A percentile compares a stretch with the other conserved stretches of the same genome.
These are phyloP conservation scores for Diloba caeruleocephala DNA, from an alignment of 2,888 invertebrate species.

Conservation along the genomic window DNA sequence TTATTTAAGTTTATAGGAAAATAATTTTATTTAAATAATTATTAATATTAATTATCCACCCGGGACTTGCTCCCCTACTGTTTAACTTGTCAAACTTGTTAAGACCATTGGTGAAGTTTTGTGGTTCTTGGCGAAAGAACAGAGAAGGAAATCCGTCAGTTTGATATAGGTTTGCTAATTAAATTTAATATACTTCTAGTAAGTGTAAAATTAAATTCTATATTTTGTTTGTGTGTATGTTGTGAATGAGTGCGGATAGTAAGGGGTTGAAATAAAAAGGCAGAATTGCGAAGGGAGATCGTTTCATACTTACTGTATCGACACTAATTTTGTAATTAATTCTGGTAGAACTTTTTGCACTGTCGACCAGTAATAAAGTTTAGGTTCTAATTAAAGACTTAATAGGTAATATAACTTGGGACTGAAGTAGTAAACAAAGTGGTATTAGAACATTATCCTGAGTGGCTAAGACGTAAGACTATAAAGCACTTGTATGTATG, in stretches of 20 bases:
- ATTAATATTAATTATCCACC: constrained; percentile 12
- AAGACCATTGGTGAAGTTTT: constrained; percentile 12
- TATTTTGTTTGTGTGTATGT: too few species aligned
- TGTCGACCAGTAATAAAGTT: constrained; percentile 39
- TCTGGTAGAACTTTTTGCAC: not conserved
- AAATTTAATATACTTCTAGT: constrained; percentile 9
- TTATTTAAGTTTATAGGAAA: too few species aligned
- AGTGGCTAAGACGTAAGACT: constrained; percentile 39
- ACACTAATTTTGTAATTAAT: not conserved
- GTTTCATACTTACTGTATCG: not conserved
- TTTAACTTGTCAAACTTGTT: constrained; percentile 27
- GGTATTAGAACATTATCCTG: constrained; percentile 37
- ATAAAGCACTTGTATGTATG: constrained; percentile 29
- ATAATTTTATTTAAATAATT: constrained; percentile 19
- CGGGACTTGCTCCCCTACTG: constrained; percentile 1
- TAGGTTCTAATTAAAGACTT: constrained; percentile 38
- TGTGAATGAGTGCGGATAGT: too few species aligned
- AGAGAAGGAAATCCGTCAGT: constrained; percentile 7
- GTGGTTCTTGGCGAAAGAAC: constrained; percentile 3
- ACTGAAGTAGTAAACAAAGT: constrained; percentile 39
- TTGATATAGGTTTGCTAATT: constrained; percentile 8
- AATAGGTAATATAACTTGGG: constrained; percentile 43
- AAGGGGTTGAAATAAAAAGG: too few species aligned
- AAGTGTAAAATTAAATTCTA: too few species aligned
- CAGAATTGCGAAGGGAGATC: not conserved